phyloP scores from a whole-genome alignment of 1,140 invertebrate genomes.

The Ceratoteleas bidentatus region DNA sequence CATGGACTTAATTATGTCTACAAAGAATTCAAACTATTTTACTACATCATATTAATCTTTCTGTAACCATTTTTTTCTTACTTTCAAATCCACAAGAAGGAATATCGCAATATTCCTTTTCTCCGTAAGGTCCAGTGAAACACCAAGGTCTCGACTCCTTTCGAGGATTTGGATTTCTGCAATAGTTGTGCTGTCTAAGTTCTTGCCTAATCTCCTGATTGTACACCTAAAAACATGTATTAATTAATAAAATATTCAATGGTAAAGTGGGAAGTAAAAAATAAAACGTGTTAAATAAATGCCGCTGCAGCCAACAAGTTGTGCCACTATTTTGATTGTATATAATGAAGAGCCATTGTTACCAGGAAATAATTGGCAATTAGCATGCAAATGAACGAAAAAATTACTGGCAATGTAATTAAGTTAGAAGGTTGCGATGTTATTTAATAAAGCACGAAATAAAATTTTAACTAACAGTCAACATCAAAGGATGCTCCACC shows the following conservation, averaged over 20 bases:
- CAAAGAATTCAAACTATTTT: too few species aligned
- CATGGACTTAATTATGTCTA: too few species aligned
- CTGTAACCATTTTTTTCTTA: conserved; percentile 1
- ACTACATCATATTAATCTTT: too few species aligned
- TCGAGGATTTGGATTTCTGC: conserved; percentile 82
- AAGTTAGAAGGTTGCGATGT: conserved; percentile 39
- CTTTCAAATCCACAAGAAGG: conserved; percentile 68
- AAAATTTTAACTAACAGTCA: conserved; percentile 72
- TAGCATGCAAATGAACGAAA: conserved; percentile 32
- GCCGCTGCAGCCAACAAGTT: neutral
- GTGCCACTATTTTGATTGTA: conserved; percentile 16
- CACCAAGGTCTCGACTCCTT: conserved; percentile 83
- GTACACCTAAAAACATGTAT: conserved; percentile 65
- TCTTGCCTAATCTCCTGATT: conserved; percentile 69
- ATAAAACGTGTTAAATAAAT: conserved; percentile 8
- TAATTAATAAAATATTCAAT: conserved; percentile 16
- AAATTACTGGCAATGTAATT: conserved; percentile 36
- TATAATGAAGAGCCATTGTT: conserved; percentile 32
- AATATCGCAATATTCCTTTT: conserved; percentile 83
- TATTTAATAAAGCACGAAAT: conserved; percentile 44
- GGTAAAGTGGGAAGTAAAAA: neutral
- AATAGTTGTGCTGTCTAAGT: conserved; percentile 81
- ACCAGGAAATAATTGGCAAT: conserved; percentile 40
- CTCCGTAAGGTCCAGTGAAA: conserved; percentile 74
- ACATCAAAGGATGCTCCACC: conserved; percentile 74